These are phyloP conservation scores for Nothoprocta perdicaria DNA, from an alignment of 2,113 vertebrate genomes.

Conservation along the genomic window DNA sequence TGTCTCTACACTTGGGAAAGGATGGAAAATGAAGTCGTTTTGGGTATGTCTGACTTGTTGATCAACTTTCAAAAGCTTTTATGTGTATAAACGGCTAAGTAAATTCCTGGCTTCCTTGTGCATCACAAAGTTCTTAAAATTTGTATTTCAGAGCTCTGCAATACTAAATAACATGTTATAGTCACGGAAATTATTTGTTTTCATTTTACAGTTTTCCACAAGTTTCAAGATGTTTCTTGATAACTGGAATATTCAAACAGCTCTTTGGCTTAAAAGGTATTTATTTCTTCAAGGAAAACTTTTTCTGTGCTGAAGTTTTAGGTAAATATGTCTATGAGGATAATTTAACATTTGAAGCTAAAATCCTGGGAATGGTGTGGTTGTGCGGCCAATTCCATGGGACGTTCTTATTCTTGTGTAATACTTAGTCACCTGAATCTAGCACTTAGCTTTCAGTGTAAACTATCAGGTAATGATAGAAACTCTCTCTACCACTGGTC, in stretches of 20 bases:
- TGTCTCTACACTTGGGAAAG: background rate
- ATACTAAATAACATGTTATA: background rate
- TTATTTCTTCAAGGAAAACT: background rate
- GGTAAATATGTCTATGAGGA: background rate
- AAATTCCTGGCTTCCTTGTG: background rate
- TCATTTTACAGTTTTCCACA: slow-evolving; percentile 88
- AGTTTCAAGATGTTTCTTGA: slow-evolving; percentile 99
- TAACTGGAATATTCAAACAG: slow-evolving; percentile 99
- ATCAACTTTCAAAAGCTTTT: background rate
- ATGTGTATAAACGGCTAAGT: background rate
- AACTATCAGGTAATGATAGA: background rate
- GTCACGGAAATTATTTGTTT: slow-evolving; percentile 8
- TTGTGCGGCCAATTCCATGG: background rate
- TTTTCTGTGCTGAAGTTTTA: background rate
- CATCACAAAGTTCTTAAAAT: background rate
- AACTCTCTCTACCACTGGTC: background rate
- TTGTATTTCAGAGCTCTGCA: background rate
- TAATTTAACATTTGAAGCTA: background rate
- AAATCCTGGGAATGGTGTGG: background rate
- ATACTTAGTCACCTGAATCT: background rate
- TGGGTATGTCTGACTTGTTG: background rate
- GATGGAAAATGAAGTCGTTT: background rate
- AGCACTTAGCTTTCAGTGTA: background rate
- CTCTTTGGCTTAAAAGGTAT: slow-evolving; percentile 98
- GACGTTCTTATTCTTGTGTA: background rate